Conservation (phyloP, 2,113 vertebrate genomes). For the Eudorcas thomsonii region DNA sequence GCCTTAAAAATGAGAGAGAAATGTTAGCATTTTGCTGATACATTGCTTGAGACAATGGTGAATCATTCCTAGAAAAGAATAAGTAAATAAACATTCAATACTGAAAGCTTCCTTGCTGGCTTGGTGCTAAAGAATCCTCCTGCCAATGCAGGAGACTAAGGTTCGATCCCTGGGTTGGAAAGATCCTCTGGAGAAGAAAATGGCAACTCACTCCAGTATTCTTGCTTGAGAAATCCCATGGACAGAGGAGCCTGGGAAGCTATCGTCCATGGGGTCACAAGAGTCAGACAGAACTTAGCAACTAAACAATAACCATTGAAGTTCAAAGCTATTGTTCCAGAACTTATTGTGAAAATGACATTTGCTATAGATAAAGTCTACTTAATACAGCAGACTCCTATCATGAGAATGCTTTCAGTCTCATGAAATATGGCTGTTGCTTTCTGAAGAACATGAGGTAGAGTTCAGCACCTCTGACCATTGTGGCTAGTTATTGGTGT, state of each 20-base stretch:
- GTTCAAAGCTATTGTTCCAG: neutral
- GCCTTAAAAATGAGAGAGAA: neutral
- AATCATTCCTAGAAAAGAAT: neutral
- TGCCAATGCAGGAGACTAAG: neutral
- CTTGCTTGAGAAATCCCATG: neutral
- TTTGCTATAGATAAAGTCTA: neutral
- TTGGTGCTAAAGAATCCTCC: neutral
- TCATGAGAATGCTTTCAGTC: neutral
- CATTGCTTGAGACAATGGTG: conserved; percentile 1
- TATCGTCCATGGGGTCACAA: neutral
- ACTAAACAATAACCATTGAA: neutral
- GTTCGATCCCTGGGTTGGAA: neutral
- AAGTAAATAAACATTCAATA: neutral
- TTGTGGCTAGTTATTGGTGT: neutral
- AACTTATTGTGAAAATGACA: neutral
- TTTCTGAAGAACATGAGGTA: neutral
- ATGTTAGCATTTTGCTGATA: neutral
- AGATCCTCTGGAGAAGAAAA: neutral
- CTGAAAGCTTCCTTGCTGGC: neutral
- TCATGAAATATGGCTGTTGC: neutral
- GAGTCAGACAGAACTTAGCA: neutral
- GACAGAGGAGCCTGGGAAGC: neutral
- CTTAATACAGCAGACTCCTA: neutral
- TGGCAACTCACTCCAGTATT: neutral
- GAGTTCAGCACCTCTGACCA: neutral